Evolutionary conservation across 2,113 vertebrate genomes (phyloP), one percentile per base, ranked within the genome.

Genomic region (Thalassoma bifasciatum): DNA sequence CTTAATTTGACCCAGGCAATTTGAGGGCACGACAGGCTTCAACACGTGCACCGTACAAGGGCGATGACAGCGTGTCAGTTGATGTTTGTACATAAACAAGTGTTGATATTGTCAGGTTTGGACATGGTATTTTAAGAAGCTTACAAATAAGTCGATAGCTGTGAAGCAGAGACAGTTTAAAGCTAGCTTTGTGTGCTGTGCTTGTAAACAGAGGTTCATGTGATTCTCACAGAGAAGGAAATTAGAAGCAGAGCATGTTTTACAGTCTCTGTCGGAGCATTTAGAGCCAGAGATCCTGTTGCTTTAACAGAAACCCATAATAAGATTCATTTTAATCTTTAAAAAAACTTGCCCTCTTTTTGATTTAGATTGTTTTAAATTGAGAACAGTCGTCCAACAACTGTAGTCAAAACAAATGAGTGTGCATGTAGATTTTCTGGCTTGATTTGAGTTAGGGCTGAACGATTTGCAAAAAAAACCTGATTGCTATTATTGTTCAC

Each of bases 111-210:
- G 53, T 64, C 47, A 67, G 53, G 76, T 87, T 86, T 80, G 0
- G 14, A 68, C 59, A 37, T 54, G 68, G 73, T 60, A 83, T 83
- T 85, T 86, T 85, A 87, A 88, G 81, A 53, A 67, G 76, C 81
- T 87, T 86, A 82, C 24, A 19, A 65, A 52, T 73, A 83, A 81
- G 70, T 57, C n/a, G 21, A 17, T 52, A 44, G 44, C 49, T 13
- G 56, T 21, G 40, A 42, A 66, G 56, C 51, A 21, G 36, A 16
- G 47, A 34, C n/a, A 30, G 57, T 59, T 79, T 66, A 30, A 56
- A 46, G 44, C 42, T 10, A 79, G 57, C 53, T 73, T 83, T 70
- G 19, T 50, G 10, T 53, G 17, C 11, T 36, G 47, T 83, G 62
- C 57, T 62, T 37, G 72, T 47, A 61, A 83, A 86, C 66, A 59